These are phyloP conservation scores for Nephrotoma flavescens DNA, from an alignment of 2,888 invertebrate genomes.

Conservation along the genomic window DNA sequence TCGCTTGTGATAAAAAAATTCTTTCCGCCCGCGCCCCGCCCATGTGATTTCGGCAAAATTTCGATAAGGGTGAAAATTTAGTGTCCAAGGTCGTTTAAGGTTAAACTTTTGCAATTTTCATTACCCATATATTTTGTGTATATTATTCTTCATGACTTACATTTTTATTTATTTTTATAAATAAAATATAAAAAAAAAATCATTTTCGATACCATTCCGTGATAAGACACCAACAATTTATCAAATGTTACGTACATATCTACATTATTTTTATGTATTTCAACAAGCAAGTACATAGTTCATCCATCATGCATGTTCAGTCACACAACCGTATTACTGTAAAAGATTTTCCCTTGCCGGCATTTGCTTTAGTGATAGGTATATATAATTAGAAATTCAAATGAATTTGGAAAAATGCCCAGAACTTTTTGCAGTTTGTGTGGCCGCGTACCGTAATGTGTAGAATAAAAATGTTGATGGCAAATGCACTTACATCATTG, in stretches of 20 bases:
- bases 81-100: background rate
- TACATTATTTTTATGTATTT: too few species aligned
- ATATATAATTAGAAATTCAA: background rate
- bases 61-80: background rate
- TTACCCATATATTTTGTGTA: background rate
- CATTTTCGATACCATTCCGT: background rate
- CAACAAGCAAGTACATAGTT: background rate
- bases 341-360: background rate
- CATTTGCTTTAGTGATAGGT: background rate
- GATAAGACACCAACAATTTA: background rate
- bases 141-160: background rate
- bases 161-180: background rate
- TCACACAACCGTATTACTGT: background rate
- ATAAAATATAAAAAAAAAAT: background rate
- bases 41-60: background rate
- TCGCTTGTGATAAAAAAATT: background rate
- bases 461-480: background rate
- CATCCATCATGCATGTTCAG: background rate
- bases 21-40: background rate
- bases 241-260: background rate
- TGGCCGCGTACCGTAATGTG: background rate
- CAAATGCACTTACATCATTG: background rate
- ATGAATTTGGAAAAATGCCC: background rate
- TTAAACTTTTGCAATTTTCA: background rate
- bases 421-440: background rate